These are phyloP conservation scores for Nibea coibor DNA, from an alignment of 2,113 vertebrate genomes.

Conservation along the genomic window DNA sequence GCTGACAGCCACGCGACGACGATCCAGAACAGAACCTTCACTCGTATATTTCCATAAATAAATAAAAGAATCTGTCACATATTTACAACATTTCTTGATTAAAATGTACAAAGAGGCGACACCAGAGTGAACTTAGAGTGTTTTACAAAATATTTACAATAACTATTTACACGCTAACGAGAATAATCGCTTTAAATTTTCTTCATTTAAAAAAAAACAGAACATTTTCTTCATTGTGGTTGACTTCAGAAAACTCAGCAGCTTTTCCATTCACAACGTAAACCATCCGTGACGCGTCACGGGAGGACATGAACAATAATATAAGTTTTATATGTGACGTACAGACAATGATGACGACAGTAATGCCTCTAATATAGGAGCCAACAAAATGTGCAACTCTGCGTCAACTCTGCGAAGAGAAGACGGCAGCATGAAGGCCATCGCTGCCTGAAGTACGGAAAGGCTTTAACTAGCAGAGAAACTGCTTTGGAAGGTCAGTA, in stretches of 20 bases:
- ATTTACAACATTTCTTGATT: constrained; percentile 73
- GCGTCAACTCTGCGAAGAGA: neutral
- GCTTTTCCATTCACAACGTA: constrained; percentile 56
- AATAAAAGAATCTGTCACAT: constrained; percentile 72
- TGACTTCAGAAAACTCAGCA: constrained; percentile 61
- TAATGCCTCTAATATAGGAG: constrained; percentile 1
- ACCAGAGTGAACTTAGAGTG: constrained; percentile 24
- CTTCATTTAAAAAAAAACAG: constrained; percentile 1
- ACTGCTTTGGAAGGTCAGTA: constrained; percentile 23
- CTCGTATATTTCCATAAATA: constrained; percentile 71
- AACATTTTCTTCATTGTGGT: constrained; percentile 63
- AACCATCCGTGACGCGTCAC: constrained; percentile 25
- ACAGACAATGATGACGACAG: neutral
- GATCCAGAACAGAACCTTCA: constrained; percentile 26
- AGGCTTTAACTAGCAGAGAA: neutral
- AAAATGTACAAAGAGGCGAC: constrained; percentile 64
- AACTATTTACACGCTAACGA: constrained; percentile 71
- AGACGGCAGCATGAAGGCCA: constrained; percentile 10
- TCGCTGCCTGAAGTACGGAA: constrained; percentile 4
- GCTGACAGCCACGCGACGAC: constrained; percentile 36
- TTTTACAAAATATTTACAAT: constrained; percentile 73
- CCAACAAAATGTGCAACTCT: constrained; percentile 19
- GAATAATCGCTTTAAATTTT: constrained; percentile 30
- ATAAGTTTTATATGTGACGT: neutral
- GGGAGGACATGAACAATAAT: neutral